Evolutionary conservation across 2,888 invertebrate genomes (phyloP).

Genomic region (Itoplectis maculator): DNA sequence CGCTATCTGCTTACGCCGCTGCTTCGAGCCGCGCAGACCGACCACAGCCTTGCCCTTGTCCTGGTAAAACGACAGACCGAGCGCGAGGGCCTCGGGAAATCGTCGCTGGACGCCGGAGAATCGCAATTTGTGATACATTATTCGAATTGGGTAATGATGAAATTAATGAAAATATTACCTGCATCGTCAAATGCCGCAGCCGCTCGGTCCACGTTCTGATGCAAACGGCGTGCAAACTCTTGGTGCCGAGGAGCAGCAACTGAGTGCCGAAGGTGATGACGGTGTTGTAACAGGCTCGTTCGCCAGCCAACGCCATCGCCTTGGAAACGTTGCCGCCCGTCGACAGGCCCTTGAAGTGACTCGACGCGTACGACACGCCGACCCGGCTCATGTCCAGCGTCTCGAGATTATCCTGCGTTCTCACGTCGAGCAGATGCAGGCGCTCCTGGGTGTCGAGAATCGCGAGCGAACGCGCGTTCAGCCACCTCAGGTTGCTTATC

Average conservation of each 20-base stretch:
- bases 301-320: slow-evolving; percentile 91
- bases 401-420: slow-evolving; percentile 94
- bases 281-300: slow-evolving; percentile 91
- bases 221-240: slow-evolving; percentile 85
- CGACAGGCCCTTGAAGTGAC: slow-evolving; percentile 95
- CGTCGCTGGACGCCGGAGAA: too few relatives aligned
- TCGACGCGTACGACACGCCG: slow-evolving; percentile 94
- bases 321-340: slow-evolving; percentile 96
- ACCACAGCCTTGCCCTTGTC: slow-evolving; percentile 88
- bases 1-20: slow-evolving; percentile 84
- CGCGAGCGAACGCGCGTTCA: slow-evolving; percentile 93
- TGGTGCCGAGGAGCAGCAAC: slow-evolving; percentile 89
- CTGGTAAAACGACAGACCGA: slow-evolving; percentile 87
- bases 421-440: slow-evolving; percentile 94
- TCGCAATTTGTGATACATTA: too few relatives aligned
- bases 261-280: slow-evolving; percentile 89
- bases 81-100: slow-evolving; percentile 86
- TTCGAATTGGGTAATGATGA: too few relatives aligned
- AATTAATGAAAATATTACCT: slow-evolving; percentile 79
- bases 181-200: slow-evolving; percentile 87
- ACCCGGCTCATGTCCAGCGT: slow-evolving; percentile 92
- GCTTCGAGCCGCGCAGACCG: slow-evolving; percentile 85
- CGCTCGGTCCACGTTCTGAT: slow-evolving; percentile 89
- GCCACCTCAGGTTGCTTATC: slow-evolving; percentile 91
- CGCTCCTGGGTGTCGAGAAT: slow-evolving; percentile 94